A percentile compares a stretch with the other conserved stretches of the same genome.
These are phyloP conservation scores for Torymus texanus DNA, from an alignment of 2,888 invertebrate species.

Conservation along the genomic window DNA sequence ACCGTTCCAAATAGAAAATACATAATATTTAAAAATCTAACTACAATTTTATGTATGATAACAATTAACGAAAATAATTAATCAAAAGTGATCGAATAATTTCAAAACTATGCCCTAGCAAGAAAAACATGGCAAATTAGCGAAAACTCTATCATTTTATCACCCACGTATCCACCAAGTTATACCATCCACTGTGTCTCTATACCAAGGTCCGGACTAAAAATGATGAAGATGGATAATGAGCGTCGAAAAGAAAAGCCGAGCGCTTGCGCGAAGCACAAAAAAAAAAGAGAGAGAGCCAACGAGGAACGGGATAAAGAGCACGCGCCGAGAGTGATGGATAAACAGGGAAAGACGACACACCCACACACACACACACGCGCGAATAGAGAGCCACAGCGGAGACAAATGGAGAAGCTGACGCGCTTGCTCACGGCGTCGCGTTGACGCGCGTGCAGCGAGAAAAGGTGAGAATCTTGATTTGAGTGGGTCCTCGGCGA, in stretches of 20 bases:
- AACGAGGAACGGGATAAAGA: slow-evolving; percentile 26
- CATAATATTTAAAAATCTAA: too few species aligned
- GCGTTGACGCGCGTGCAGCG: slow-evolving; percentile 14
- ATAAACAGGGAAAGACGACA: slow-evolving; percentile 54
- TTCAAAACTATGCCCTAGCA: too few species aligned
- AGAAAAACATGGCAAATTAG: slow-evolving; percentile 4
- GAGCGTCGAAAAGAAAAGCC: slow-evolving; percentile 30
- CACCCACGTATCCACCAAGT: slow-evolving; percentile 9
- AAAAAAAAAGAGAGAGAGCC: slow-evolving; percentile 7
- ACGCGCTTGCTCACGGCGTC: not conserved
- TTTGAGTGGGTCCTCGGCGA: slow-evolving; percentile 66
- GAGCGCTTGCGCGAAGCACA: not conserved
- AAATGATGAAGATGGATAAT: slow-evolving; percentile 45
- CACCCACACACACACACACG: too few species aligned
- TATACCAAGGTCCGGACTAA: not conserved
- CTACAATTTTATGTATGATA: too few species aligned
- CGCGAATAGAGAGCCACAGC: not conserved
- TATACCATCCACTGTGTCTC: not conserved
- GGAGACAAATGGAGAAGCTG: slow-evolving; percentile 38
- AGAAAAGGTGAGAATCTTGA: slow-evolving; percentile 69
- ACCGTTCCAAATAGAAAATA: too few species aligned
- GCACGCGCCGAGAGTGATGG: slow-evolving; percentile 51
- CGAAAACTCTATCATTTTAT: slow-evolving; percentile 16
- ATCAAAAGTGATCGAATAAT: too few species aligned
- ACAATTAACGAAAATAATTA: too few species aligned